These are phyloP conservation scores for Odontesthes bonariensis DNA, from an alignment of 2,113 vertebrate species.

Conservation along the genomic window DNA sequence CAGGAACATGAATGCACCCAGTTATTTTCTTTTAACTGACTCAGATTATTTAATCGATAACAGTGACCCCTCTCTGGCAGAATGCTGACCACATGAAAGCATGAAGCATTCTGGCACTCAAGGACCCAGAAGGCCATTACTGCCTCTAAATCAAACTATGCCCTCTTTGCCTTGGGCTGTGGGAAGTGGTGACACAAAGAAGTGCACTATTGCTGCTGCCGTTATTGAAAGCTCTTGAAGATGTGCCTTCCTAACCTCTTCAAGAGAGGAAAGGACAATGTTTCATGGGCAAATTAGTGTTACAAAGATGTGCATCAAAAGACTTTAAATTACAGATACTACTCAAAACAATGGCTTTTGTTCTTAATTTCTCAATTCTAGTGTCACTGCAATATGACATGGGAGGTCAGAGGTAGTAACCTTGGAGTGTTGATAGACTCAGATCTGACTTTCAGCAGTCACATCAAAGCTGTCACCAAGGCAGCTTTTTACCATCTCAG, in stretches of 20 bases:
- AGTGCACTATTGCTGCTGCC: constrained; percentile 55
- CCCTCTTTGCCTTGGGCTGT: constrained; percentile 65
- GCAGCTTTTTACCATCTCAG: too few relatives aligned
- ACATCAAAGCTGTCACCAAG: too few relatives aligned
- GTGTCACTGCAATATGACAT: neutral
- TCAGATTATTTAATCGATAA: constrained; percentile 82
- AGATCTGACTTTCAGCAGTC: too few relatives aligned
- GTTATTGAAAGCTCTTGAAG: constrained; percentile 52
- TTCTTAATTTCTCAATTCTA: constrained; percentile 14
- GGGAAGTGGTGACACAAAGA: constrained; percentile 61
- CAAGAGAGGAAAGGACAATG: constrained; percentile 35
- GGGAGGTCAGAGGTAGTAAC: constrained; percentile 14
- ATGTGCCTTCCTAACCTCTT: constrained; percentile 43
- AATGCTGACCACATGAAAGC: constrained; percentile 82
- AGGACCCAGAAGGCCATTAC: constrained; percentile 70
- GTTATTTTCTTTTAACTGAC: constrained; percentile 69
- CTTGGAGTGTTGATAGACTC: too few relatives aligned
- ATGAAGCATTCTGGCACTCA: constrained; percentile 61
- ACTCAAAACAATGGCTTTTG: constrained; percentile 35
- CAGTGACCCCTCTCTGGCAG: constrained; percentile 71
- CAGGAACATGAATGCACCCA: constrained; percentile 74
- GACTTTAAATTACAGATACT: constrained; percentile 36
- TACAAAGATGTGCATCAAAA: constrained; percentile 5
- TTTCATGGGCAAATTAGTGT: constrained; percentile 19
- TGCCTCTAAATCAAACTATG: constrained; percentile 68